Percentiles rank a stretch among this genome's conserved stretches.
Evolutionary conservation across 2,113 vertebrate genomes (phyloP).

Genomic region (Halichoerus grypus): DNA sequence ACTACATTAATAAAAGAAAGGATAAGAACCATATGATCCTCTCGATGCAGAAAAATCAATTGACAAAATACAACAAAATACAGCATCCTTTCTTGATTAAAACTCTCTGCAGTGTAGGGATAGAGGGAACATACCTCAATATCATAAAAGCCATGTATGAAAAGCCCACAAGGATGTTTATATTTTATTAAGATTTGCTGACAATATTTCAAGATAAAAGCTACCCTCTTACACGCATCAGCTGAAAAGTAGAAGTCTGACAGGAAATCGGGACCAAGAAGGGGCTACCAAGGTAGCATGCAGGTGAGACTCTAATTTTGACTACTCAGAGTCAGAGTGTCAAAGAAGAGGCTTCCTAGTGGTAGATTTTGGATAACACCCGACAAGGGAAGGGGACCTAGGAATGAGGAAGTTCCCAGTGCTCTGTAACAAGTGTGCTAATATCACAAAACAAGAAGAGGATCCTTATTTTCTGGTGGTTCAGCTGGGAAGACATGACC

Average conservation of each 20-base stretch:
- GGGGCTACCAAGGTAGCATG: rapidly evolving
- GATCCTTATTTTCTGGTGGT: neutral
- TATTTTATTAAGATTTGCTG: neutral
- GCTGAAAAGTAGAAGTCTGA: neutral
- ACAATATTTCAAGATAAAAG: neutral
- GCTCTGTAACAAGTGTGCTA: neutral
- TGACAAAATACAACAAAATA: too few species aligned
- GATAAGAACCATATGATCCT: too few species aligned
- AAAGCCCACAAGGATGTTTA: neutral
- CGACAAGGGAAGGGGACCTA: neutral
- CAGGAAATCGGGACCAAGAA: neutral
- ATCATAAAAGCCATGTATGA: too few species aligned
- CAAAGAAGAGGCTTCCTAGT: neutral
- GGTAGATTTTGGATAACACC: neutral
- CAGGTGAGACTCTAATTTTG: neutral
- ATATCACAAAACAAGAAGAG: neutral
- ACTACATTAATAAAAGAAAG: too few species aligned
- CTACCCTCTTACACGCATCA: neutral
- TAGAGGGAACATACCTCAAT: too few species aligned
- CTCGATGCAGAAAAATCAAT: too few species aligned
- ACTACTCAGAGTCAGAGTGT: neutral
- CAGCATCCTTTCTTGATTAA: too few species aligned
- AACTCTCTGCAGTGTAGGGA: too few species aligned
- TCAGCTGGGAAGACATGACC: neutral
- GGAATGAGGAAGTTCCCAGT: neutral